phyloP scores from a whole-genome alignment of 2,797 vertebrate genomes.

The Acrossocheilus wenchowensis region DNA sequence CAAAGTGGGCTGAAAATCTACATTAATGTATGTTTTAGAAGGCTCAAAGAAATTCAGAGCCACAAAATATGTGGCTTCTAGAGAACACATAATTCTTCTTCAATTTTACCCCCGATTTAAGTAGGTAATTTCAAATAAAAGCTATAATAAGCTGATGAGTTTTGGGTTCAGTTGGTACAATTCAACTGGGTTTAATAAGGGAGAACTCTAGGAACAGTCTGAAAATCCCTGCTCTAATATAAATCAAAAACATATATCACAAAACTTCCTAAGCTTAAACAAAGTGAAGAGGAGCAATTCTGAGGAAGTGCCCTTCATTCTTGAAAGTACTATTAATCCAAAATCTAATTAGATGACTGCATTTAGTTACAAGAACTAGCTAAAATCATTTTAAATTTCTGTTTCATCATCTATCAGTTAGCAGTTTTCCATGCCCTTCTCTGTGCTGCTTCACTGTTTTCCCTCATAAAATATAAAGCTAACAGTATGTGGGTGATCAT shows the following conservation, averaged over 20 bases:
- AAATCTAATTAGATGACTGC: not conserved
- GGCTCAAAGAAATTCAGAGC: not conserved
- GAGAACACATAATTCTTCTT: not conserved
- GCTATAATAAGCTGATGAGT: not conserved
- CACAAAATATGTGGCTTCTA: not conserved
- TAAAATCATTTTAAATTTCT: not conserved
- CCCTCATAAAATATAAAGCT: not conserved
- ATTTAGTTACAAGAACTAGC: not conserved
- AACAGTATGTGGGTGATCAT: not conserved
- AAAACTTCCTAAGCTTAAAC: not conserved
- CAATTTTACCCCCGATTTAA: not conserved
- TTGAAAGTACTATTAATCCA: not conserved
- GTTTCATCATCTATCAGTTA: not conserved
- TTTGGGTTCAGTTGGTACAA: not conserved
- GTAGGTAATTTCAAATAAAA: not conserved
- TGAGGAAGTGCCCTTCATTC: not conserved
- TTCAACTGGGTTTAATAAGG: not conserved
- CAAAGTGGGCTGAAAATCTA: constrained; percentile 17
- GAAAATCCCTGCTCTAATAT: not conserved
- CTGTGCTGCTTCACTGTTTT: not conserved
- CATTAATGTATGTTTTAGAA: constrained; percentile 11
- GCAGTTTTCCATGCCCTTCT: not conserved
- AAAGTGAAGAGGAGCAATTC: not conserved
- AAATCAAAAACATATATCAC: not conserved
- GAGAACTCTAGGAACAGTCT: not conserved